Evolutionary conservation across 2,113 vertebrate species (phyloP), one percentile per base, ranked within the genome.

Genomic region (Semnornis frantzii): DNA sequence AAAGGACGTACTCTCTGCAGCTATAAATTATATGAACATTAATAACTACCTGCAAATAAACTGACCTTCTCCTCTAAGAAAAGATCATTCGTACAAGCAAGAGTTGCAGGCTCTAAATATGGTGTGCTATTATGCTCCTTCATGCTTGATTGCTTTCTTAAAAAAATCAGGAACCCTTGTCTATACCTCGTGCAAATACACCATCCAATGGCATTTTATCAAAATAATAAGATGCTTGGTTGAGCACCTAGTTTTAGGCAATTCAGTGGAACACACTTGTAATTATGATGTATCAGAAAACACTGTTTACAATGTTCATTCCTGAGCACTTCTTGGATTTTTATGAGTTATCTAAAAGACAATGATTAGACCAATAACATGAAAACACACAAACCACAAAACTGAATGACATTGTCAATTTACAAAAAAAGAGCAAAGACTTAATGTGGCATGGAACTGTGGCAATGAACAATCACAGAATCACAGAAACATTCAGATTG

Each of bases 211-310:
- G 21, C 82, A 91, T 27, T 85, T 93, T 91, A 94, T 63, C 85
- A 54, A 50, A 44, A 66, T 52, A 80, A 89, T 85, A 50, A 76
- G 71, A 71, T 65, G 84, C 48, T 50, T 93, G 59, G 85, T 17
- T 46, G 81, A 95, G 59, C 19, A 34, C 13, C 21, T 60, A 68
- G 42, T 31, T 59, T n/a, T 68, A 95, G 46, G 33, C 44, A 92
- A 58, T 17, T 34, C 82, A 23, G 12, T 11, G 72, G 50, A 94
- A 87, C 1, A 3, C 6, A 19, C 11, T 6, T 70, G 66, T 50
- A 66, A 94, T 80, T 86, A 82, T 54, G 75, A 90, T 69, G 31
- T 60, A 94, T 90, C 80, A 85, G 80, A 79, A 92, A 89, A 83
- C 2, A 2, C 25, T n/a, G 69, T 65, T 84, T 71, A 58, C 23